Percentiles rank a stretch among this genome's conserved stretches.
Conservation (phyloP, 2,888 invertebrate genomes). For the Leptinotarsa peninsularis region DNA sequence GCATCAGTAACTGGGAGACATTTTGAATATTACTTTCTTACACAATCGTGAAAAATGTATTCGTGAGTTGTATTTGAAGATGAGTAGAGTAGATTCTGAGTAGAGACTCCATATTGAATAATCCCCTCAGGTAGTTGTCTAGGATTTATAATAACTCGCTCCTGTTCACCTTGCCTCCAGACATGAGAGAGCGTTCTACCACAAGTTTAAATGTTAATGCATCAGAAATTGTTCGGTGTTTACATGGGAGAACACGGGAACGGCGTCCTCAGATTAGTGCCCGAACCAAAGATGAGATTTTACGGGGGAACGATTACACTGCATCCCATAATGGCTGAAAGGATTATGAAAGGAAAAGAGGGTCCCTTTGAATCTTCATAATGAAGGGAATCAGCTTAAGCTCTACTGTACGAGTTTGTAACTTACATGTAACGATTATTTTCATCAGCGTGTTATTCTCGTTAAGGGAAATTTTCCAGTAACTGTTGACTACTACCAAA, state of each 20-base stretch:
- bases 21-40: no score
- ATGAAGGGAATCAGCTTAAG: conserved; percentile 9
- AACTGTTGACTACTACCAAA: background rate
- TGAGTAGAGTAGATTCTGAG: no score
- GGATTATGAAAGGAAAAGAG: conserved; percentile 13
- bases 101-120: no score
- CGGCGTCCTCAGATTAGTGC: conserved; percentile 8
- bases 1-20: no score
- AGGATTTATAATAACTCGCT: conserved; percentile 1
- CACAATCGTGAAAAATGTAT: no score
- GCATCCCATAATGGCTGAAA: conserved; percentile 15
- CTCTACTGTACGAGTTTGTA: conserved; percentile 10
- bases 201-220: conserved; percentile 17
- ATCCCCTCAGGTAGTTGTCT: no score
- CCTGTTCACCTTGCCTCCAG: background rate
- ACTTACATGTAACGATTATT: conserved; percentile 15
- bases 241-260: conserved; percentile 7
- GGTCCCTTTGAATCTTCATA: conserved; percentile 15
- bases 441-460: background rate
- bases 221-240: conserved; percentile 10
- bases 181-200: background rate
- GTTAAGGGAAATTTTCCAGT: background rate
- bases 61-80: no score
- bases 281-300: conserved; percentile 14
- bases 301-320: conserved; percentile 17